A percentile compares a stretch with the other conserved stretches of the same genome.
These are phyloP conservation scores for Helobdella robusta DNA, from an alignment of 2,888 invertebrate species.

Conservation along the genomic window DNA sequence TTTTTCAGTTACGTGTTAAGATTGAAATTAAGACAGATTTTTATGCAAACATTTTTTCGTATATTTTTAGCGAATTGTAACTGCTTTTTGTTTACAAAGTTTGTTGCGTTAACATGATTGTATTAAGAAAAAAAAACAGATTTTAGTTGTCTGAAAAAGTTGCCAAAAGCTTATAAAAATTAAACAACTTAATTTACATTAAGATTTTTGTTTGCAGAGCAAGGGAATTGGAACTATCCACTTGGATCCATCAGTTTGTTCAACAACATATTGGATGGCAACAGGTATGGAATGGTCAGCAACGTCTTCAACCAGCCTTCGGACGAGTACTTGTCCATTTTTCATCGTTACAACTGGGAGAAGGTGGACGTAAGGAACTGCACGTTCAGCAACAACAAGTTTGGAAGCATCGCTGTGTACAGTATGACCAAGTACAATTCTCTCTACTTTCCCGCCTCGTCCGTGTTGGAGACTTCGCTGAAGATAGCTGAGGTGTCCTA, in stretches of 20 bases:
- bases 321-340: conserved; percentile 45
- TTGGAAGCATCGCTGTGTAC: conserved; percentile 35
- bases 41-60: too few species aligned
- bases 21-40: too few species aligned
- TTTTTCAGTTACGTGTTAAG: not conserved
- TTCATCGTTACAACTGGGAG: conserved; percentile 36
- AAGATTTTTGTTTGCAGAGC: conserved; percentile 23
- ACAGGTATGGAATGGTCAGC: conserved; percentile 44
- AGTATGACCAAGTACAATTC: conserved; percentile 48
- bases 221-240: conserved; percentile 31
- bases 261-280: conserved; percentile 30
- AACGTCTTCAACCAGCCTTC: conserved; percentile 49
- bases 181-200: too few species aligned
- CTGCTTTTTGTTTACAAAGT: not conserved
- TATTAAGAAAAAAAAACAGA: too few species aligned
- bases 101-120: not conserved
- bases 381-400: conserved; percentile 1
- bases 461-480: conserved; percentile 40
- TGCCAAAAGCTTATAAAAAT: too few species aligned
- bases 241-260: conserved; percentile 30
- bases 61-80: too few species aligned
- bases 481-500: conserved; percentile 82
- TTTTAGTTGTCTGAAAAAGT: too few species aligned
- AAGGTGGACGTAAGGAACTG: not conserved
- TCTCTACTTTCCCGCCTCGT: conserved; percentile 45